phyloP scores from a whole-genome alignment of 1,140 invertebrate species.

The Mesaphorura yosii region DNA sequence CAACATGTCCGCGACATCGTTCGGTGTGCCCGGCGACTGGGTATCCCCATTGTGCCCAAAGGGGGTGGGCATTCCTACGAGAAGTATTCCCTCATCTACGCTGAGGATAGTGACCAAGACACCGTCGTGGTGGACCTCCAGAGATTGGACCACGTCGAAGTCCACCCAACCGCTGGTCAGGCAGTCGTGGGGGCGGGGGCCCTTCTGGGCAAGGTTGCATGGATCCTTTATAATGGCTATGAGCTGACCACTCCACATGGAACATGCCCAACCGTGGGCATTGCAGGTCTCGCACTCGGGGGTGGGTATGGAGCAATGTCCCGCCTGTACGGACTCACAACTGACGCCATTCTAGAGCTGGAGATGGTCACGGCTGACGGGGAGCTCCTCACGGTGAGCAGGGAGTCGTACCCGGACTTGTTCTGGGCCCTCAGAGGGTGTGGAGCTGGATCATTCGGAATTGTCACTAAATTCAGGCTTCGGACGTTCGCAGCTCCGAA shows the following conservation, averaged over 20 bases:
- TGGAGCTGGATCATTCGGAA: background rate
- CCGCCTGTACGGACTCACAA: background rate
- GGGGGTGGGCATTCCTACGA: background rate
- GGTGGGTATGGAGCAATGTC: background rate
- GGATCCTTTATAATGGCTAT: background rate
- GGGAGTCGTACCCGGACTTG: background rate
- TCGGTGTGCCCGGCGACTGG: background rate
- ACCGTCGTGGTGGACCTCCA: background rate
- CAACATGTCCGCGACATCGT: background rate
- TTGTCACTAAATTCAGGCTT: background rate
- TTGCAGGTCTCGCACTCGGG: background rate
- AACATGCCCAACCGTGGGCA: background rate
- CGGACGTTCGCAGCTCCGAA: background rate
- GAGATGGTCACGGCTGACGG: background rate
- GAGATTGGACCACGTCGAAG: background rate
- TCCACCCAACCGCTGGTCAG: background rate
- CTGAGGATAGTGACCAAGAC: no score
- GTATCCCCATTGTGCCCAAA: background rate
- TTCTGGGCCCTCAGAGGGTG: background rate
- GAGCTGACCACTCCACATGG: background rate
- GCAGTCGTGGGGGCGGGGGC: background rate
- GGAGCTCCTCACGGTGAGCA: background rate
- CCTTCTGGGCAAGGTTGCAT: background rate
- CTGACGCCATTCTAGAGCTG: background rate
- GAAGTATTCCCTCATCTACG: no score